These are phyloP conservation scores for Zelostemma sp. DNA, from an alignment of 1,140 invertebrate genomes.

Conservation along the genomic window DNA sequence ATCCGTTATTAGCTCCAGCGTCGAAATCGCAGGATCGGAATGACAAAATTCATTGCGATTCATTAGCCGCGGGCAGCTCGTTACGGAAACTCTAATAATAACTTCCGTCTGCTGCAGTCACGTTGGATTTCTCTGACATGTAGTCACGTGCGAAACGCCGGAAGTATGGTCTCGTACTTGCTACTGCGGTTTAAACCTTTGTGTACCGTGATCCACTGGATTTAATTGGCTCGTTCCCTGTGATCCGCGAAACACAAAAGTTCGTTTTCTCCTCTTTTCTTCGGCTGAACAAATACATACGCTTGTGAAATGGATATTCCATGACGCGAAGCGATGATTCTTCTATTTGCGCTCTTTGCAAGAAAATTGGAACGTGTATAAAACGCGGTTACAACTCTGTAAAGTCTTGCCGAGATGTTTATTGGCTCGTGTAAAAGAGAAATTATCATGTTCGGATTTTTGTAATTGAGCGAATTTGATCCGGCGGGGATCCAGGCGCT, in stretches of 20 bases:
- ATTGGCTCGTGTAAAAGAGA: background rate
- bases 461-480: background rate
- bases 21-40: constrained; percentile 29
- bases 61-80: constrained; percentile 42
- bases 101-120: constrained; percentile 27
- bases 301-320: too few species aligned
- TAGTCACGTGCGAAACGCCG: constrained; percentile 36
- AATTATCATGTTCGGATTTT: background rate
- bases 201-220: constrained; percentile 25
- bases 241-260: too few species aligned
- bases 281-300: too few species aligned
- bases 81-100: constrained; percentile 44
- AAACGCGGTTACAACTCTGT: too few species aligned
- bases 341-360: too few species aligned
- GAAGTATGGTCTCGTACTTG: constrained; percentile 23
- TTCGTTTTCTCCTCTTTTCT: too few species aligned
- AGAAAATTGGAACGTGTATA: too few species aligned
- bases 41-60: constrained; percentile 38
- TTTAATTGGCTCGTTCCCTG: constrained; percentile 2
- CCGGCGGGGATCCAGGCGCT: background rate
- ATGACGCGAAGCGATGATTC: too few species aligned
- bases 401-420: too few species aligned
- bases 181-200: constrained; percentile 34
- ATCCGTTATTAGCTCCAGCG: too few species aligned
- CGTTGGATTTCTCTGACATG: constrained; percentile 26